These are phyloP conservation scores for Diloba caeruleocephala DNA, from an alignment of 2,888 invertebrate species.

Conservation along the genomic window DNA sequence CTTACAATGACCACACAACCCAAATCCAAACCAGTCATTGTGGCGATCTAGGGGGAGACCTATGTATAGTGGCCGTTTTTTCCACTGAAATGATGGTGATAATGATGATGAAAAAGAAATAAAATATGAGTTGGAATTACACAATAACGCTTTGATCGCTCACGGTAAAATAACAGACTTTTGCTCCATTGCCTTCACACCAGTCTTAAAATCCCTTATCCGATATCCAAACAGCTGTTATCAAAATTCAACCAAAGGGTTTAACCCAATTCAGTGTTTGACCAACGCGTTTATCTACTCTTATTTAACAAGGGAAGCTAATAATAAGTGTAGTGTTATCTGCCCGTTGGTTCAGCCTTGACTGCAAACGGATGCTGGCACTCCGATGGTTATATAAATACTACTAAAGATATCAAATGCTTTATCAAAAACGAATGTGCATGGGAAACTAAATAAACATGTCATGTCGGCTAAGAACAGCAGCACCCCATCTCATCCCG, in stretches of 20 bases:
- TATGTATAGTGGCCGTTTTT: too few relatives aligned
- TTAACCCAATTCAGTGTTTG: constrained; percentile 77
- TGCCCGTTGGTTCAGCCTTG: constrained; percentile 72
- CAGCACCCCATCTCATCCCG: too few relatives aligned
- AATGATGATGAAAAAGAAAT: too few relatives aligned
- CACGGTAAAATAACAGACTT: background rate
- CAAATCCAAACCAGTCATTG: too few relatives aligned
- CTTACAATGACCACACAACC: too few relatives aligned
- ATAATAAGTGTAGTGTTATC: constrained; percentile 74
- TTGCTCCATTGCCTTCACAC: background rate
- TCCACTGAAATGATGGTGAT: too few relatives aligned
- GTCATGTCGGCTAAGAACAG: too few relatives aligned
- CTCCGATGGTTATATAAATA: constrained; percentile 67
- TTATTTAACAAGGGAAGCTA: constrained; percentile 63
- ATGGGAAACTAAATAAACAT: constrained; percentile 1
- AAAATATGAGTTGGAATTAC: too few relatives aligned
- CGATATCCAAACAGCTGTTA: constrained; percentile 50
- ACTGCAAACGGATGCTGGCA: constrained; percentile 72
- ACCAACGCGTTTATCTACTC: constrained; percentile 68
- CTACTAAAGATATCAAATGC: constrained; percentile 34
- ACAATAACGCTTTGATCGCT: background rate
- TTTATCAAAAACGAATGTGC: constrained; percentile 16
- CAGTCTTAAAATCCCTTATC: constrained; percentile 19
- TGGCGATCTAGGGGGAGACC: too few relatives aligned
- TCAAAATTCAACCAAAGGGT: constrained; percentile 67